Percentiles rank a stretch among this genome's conserved stretches.
phyloP scores from a whole-genome alignment of 2,113 vertebrate species.

The Ailurus styani region DNA sequence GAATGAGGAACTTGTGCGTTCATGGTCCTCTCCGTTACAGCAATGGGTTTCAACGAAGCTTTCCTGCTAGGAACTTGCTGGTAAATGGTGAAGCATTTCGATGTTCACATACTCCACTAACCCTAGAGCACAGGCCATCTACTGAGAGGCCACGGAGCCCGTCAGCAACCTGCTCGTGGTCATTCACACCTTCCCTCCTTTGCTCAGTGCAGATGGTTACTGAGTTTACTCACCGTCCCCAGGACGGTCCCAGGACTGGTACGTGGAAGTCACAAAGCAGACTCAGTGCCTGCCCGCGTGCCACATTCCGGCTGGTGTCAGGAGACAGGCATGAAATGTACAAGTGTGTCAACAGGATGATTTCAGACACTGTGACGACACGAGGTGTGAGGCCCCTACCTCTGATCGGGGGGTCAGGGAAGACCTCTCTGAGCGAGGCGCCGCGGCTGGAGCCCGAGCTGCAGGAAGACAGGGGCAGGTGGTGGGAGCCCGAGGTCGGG shows the following conservation, averaged over 20 bases:
- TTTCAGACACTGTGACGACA: background rate
- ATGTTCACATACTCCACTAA: background rate
- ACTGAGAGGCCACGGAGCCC: background rate
- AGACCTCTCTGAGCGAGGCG: background rate
- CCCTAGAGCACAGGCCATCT: background rate
- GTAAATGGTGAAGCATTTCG: background rate
- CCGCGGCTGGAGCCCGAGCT: background rate
- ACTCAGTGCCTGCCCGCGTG: background rate
- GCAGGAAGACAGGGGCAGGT: background rate
- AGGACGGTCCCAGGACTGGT: background rate
- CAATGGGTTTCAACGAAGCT: background rate
- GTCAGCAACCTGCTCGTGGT: no score
- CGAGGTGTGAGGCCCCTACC: background rate
- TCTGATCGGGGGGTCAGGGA: background rate
- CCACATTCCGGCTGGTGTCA: no score
- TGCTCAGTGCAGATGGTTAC: accelerated
- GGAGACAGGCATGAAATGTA: background rate
- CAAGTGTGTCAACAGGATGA: background rate
- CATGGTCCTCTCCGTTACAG: background rate
- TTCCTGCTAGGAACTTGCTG: background rate
- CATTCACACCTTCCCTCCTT: background rate
- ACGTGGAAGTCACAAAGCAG: background rate
- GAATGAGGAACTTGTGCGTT: background rate
- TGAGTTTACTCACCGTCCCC: accelerated
- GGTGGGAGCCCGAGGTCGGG: background rate